A percentile compares a stretch with the other conserved stretches of the same genome.
Conservation (phyloP, 2,888 invertebrate genomes). For the Diaprepes abbreviatus region DNA sequence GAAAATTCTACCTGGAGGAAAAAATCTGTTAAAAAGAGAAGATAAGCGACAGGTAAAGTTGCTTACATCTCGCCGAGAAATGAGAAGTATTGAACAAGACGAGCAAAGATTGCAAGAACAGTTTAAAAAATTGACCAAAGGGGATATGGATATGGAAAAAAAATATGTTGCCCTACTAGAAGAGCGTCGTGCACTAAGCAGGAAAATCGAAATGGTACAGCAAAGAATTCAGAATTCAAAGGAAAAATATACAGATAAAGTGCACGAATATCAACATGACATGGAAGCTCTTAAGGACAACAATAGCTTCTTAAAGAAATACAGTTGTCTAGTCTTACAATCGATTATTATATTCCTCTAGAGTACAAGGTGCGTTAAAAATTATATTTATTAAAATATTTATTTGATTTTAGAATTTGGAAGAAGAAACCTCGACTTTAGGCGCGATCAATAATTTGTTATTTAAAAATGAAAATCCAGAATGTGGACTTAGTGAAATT, state of each 20-base stretch:
- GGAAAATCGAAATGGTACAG: conserved; percentile 92
- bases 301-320: conserved; percentile 92
- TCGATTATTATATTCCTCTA: conserved; percentile 93
- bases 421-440: too few species aligned
- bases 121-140: conserved; percentile 91
- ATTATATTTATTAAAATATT: background rate
- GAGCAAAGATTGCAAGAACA: conserved; percentile 87
- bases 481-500: too few species aligned
- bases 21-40: conserved; percentile 97
- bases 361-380: conserved; percentile 83
- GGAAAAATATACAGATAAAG: conserved; percentile 87
- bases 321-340: conserved; percentile 89
- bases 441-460: too few species aligned
- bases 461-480: too few species aligned
- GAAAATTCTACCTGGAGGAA: conserved; percentile 97
- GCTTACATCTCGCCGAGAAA: conserved; percentile 87
- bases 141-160: conserved; percentile 93
- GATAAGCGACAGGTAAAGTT: conserved; percentile 92
- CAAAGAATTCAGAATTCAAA: conserved; percentile 88
- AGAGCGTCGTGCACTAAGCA: conserved; percentile 92
- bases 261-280: conserved; percentile 95
- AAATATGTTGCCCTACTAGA: conserved; percentile 95
- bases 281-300: conserved; percentile 97
- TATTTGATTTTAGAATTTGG: conserved; percentile 5
- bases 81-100: conserved; percentile 82